Base-by-base conservation (phyloP, 35 echinoderm and acorn worm species). In the Heliocidaris erythrogramma region DNA sequence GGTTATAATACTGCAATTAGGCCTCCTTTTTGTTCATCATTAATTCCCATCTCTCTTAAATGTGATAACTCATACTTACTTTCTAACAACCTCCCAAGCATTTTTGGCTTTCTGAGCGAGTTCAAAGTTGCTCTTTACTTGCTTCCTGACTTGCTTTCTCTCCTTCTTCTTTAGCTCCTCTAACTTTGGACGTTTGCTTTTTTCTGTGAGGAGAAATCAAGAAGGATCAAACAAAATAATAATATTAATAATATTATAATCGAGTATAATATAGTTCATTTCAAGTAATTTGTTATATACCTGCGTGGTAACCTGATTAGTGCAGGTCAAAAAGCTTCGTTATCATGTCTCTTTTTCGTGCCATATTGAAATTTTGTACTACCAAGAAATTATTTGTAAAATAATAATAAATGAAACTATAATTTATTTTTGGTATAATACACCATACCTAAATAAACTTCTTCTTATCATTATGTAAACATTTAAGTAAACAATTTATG, bases 121-220 rank as follows among this genome's bases (percentile, higher is more conserved):
- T 49, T 99, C 98, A 96, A 96, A 97, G 78, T 97, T 97, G 42
- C 89, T 97, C 60, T 99, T 99, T 13, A 94, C 88, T 48, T 97
- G 95, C 59, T 88, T 92, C 31, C 98, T 42, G 35, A 96, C 96
- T n/a, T 90, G 59, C 88, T 97, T 99, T 65, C 98, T 94, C 59
- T 97, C 95, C 86, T 99, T 99, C 53, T 95, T 95, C 24, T 86
- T 99, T 96, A 99, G 95, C 52, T 96, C 88, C 49, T 96, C 94
- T 14, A 99, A 78, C 69, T 96, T 94, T 29, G 94, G 92, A 12
- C 85, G 92, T 50, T 95, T 95, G 5, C 49, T 59, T 35, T 89
- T 84, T 78, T 88, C 95, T 94, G 91, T 4, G 17, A 29, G 65
- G 65, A 21, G 27, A 78, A 18, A 27, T 7, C 4, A 7, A n/a